Percentiles rank a stretch among this genome's conserved stretches.
Evolutionary conservation across 2,888 invertebrate species (phyloP).

Genomic region (Acanthoscelides obtectus): DNA sequence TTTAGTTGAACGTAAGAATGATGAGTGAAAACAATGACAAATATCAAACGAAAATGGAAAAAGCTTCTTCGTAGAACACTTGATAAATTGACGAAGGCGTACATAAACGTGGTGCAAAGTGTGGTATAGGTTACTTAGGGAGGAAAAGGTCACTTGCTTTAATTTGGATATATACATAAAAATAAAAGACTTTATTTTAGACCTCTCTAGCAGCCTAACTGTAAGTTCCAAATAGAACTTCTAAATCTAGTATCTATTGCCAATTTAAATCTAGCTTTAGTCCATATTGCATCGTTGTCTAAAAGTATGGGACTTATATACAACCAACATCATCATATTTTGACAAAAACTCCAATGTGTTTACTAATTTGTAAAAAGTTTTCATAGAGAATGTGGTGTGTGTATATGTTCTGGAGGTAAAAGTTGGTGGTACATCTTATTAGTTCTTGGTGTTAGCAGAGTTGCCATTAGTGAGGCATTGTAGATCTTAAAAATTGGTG

Average conservation of each 20-base stretch:
- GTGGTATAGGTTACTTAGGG: slow-evolving; percentile 29
- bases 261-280: slow-evolving; percentile 40
- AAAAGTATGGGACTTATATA: neutral
- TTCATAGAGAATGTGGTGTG: too few relatives aligned
- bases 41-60: slow-evolving; percentile 14
- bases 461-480: too few relatives aligned
- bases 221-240: slow-evolving; percentile 47
- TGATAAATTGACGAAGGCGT: slow-evolving; percentile 12
- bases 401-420: slow-evolving; percentile 24
- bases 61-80: slow-evolving; percentile 16
- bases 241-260: slow-evolving; percentile 47
- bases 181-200: slow-evolving; percentile 40
- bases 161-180: slow-evolving; percentile 23
- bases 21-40: slow-evolving; percentile 20
- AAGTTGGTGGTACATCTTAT: slow-evolving; percentile 4
- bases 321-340: neutral
- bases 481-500: neutral
- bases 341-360: neutral
- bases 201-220: slow-evolving; percentile 35
- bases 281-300: neutral
- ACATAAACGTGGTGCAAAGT: slow-evolving; percentile 41
- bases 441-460: too few relatives aligned
- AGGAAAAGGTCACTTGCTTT: slow-evolving; percentile 38
- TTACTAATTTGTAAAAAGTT: neutral
- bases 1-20: slow-evolving; percentile 23